Base-by-base conservation (phyloP, 2,888 invertebrate genomes). In the Acleris laterana region DNA sequence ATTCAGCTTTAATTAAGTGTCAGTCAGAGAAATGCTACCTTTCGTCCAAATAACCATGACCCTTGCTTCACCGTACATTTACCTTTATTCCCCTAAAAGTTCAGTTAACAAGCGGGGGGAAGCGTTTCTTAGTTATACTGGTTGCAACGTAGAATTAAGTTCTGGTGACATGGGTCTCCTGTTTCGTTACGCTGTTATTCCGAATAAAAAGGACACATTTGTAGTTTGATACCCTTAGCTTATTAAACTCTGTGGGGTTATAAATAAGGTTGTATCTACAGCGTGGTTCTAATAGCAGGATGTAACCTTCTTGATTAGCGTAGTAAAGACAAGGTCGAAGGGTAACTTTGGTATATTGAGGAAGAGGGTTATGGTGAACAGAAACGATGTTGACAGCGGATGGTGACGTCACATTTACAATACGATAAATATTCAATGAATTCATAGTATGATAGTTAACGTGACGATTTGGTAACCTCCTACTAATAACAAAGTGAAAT, bases 131-230 rank as follows among this genome's bases (percentile, higher is more conserved):
- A 5, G 50, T 3, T 55, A 61, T 51, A n/a, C 16, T 56, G 60
- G 55, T 65, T 50, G 55, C 55, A 56, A 56, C 60, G 44, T 44
- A 51, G 65, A 65, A 65, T 65, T 65, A 65, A 65, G 65, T 65
- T 61, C 16, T 65, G 60, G 65, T 65, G 60, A 65, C 65, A 61
- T 56, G 65, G 65, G 65, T 65, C 60, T 56, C 56, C 60, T 50
- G 60, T 65, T 65, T 65, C 50, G 60, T 56, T 42, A 44, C 48
- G 38, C 1, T 13, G 38, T 2, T 38, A 1, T 38, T 13, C 13
- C 38, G 38, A 13, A 13, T 38, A 13, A 38, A 38, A 38, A 13
- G 13, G 38, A 13, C 38, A 13, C 38, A 38, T 13, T 38, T 4
- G 38, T 5, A 38, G 38, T 13, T 38, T 38, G 13, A 13, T 38